Conservation (phyloP, 2,888 invertebrate genomes). For the Tipula vernalis region DNA sequence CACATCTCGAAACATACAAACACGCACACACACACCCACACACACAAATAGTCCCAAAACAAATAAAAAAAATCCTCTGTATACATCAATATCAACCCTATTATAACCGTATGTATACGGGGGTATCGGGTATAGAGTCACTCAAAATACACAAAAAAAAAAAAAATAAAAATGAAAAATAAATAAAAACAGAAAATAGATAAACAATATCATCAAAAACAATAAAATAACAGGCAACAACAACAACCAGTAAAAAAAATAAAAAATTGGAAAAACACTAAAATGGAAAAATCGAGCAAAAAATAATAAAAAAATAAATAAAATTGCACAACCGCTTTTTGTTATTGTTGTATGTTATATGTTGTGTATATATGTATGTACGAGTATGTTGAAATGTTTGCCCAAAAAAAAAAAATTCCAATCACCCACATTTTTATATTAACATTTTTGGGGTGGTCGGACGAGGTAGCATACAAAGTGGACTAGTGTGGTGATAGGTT, state of each 20-base stretch:
- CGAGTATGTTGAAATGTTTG: background rate
- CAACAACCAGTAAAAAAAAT: background rate
- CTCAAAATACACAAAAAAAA: background rate
- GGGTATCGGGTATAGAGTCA: background rate
- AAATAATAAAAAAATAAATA: background rate
- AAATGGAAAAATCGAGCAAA: background rate
- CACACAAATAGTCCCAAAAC: background rate
- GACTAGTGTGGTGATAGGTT: background rate
- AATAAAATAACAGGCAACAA: background rate
- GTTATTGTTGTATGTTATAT: background rate
- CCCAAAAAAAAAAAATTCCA: background rate
- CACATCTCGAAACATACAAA: background rate
- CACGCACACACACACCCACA: background rate
- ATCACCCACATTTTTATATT: background rate
- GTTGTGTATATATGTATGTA: background rate
- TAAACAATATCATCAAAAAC: background rate
- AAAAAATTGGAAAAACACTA: background rate
- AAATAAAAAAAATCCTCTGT: background rate
- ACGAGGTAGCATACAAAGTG: background rate
- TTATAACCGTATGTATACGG: background rate
- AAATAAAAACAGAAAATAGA: background rate
- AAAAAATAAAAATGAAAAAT: background rate
- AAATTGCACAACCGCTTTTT: background rate
- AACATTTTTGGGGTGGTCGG: background rate
- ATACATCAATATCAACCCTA: background rate